These are phyloP conservation scores for Melanerpes aurifrons DNA, from an alignment of 2,113 vertebrate species.

Conservation along the genomic window DNA sequence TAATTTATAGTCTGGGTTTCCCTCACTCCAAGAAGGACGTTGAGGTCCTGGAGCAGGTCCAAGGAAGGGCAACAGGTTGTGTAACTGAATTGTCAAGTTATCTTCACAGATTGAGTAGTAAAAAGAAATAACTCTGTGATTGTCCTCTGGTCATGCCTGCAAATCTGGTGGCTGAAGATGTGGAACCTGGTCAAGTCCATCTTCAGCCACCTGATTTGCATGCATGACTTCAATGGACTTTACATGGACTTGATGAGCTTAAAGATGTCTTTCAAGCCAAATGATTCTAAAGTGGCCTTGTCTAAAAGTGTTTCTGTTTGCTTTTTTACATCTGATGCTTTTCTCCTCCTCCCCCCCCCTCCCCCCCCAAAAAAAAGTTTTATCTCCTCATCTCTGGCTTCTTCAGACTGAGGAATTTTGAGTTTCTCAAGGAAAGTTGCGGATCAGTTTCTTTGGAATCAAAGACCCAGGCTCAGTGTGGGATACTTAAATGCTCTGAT, in stretches of 20 bases:
- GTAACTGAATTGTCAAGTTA: neutral
- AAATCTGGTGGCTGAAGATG: neutral
- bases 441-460: neutral
- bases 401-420: neutral
- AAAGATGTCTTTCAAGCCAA: neutral
- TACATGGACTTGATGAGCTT: no score
- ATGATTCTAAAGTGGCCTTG: neutral
- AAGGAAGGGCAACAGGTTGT: neutral
- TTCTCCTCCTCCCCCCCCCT: no score
- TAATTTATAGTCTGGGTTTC: no score
- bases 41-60: no score
- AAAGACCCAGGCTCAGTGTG: neutral
- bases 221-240: no score
- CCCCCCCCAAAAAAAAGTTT: neutral
- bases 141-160: neutral
- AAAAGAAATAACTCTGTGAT: neutral
- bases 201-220: no score
- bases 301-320: neutral
- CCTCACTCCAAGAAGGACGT: no score
- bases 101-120: constrained; percentile 20
- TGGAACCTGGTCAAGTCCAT: no score
- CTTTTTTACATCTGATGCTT: neutral
- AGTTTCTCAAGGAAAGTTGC: neutral
- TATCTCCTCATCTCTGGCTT: neutral
- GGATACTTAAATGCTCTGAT: neutral